Percentiles rank a stretch among this genome's conserved stretches.
phyloP scores from a whole-genome alignment of 2,797 vertebrate species.

The Sternarchorhynchus goeldii region DNA sequence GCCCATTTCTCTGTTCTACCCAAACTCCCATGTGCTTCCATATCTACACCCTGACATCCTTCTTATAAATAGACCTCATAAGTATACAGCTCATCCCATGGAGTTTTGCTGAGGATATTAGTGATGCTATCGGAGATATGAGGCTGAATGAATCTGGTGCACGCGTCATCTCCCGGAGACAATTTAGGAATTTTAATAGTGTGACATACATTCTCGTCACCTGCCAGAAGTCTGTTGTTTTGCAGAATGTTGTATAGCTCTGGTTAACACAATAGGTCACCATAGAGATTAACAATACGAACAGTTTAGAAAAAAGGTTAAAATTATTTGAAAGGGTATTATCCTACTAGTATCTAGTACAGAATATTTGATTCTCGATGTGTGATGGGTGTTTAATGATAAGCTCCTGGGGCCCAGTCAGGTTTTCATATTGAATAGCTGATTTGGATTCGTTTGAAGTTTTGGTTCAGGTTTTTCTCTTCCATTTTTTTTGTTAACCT shows the following conservation, averaged over 20 bases:
- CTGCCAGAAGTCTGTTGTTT: not conserved
- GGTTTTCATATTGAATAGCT: no score
- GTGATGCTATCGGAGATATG: not conserved
- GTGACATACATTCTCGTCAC: not conserved
- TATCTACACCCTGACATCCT: not conserved
- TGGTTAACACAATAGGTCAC: not conserved
- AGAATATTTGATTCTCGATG: no score
- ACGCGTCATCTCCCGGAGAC: constrained; percentile 1
- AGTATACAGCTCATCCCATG: not conserved
- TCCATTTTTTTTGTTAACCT: no score
- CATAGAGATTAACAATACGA: not conserved
- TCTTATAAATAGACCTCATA: not conserved
- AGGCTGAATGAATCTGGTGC: not conserved
- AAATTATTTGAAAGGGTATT: no score
- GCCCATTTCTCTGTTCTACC: no score
- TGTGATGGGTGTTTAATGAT: no score
- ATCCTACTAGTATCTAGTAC: no score
- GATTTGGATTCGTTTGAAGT: no score
- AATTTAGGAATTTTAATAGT: constrained; percentile 8
- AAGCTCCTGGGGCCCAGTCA: no score
- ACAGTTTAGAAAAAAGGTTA: no score
- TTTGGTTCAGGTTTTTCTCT: no score
- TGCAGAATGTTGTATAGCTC: not conserved
- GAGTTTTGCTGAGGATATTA: not conserved
- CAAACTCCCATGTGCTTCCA: not conserved